phyloP scores from a whole-genome alignment of 2,113 vertebrate genomes.

The Eretmochelys imbricata region DNA sequence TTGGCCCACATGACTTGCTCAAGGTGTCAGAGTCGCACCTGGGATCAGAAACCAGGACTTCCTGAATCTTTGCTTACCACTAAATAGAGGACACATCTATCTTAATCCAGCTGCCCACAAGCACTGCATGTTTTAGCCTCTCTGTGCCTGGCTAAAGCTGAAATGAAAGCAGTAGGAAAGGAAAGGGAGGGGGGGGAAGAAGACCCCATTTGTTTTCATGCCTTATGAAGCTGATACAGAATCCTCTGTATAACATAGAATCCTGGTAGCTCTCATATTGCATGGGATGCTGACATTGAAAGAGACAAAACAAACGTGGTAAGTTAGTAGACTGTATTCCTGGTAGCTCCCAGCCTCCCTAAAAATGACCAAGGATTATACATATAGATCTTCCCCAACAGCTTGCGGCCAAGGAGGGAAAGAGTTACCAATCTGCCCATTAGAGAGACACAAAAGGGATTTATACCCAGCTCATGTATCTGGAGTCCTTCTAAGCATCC shows the following conservation, averaged over 20 bases:
- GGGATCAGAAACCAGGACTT: neutral
- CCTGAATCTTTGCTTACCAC: neutral
- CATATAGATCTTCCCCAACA: neutral
- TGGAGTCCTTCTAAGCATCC: neutral
- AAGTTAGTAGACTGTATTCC: neutral
- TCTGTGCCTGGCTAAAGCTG: neutral
- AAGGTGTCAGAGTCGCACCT: neutral
- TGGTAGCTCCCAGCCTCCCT: neutral
- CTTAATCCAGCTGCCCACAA: neutral
- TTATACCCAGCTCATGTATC: neutral
- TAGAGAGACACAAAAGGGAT: neutral
- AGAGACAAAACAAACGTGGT: neutral
- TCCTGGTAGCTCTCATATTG: neutral
- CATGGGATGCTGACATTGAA: neutral
- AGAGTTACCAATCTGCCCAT: neutral
- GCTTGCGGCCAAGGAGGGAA: neutral
- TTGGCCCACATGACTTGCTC: neutral
- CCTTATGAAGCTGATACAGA: neutral
- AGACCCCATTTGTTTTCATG: neutral
- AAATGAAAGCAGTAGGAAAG: neutral
- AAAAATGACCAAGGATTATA: neutral
- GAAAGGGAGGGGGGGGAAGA: neutral
- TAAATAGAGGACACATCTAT: neutral
- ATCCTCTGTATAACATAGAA: neutral
- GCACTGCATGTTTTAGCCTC: neutral